Conservation (phyloP, 1,140 invertebrate genomes). For the Yoshiicerus persimilis region DNA sequence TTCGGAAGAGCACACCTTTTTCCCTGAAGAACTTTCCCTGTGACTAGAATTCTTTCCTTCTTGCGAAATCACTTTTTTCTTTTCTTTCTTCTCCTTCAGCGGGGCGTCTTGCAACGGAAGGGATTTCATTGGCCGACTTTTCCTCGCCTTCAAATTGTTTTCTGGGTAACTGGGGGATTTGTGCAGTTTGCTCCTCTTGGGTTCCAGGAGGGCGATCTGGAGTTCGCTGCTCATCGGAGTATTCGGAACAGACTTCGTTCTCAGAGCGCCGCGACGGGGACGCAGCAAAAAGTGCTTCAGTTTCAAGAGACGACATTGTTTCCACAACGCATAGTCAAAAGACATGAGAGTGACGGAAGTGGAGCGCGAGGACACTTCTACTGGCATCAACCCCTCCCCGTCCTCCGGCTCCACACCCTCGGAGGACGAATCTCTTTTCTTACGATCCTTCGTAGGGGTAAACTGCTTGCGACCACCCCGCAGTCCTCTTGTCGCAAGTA, state of each 20-base stretch:
- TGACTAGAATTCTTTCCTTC: not conserved
- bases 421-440: not conserved
- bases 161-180: constrained; percentile 9
- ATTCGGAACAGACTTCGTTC: constrained; percentile 32
- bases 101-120: not conserved
- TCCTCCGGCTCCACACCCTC: not conserved
- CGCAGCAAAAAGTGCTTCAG: constrained; percentile 43
- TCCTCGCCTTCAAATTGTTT: not conserved
- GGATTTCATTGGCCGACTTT: not conserved
- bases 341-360: constrained; percentile 48
- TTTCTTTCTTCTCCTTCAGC: not conserved
- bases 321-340: constrained; percentile 45
- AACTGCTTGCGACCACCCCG: too few species aligned
- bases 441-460: not conserved
- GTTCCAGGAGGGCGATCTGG: not conserved
- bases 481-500: constrained; percentile 35
- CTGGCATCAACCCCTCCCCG: not conserved
- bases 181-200: not conserved
- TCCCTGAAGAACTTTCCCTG: not conserved
- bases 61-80: not conserved
- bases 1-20: not conserved
- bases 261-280: constrained; percentile 9
- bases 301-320: constrained; percentile 32
- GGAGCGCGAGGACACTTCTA: constrained; percentile 23
- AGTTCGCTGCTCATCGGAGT: constrained; percentile 6